Conservation (phyloP, 2,113 vertebrate species). For the Triplophysa tibetana region DNA sequence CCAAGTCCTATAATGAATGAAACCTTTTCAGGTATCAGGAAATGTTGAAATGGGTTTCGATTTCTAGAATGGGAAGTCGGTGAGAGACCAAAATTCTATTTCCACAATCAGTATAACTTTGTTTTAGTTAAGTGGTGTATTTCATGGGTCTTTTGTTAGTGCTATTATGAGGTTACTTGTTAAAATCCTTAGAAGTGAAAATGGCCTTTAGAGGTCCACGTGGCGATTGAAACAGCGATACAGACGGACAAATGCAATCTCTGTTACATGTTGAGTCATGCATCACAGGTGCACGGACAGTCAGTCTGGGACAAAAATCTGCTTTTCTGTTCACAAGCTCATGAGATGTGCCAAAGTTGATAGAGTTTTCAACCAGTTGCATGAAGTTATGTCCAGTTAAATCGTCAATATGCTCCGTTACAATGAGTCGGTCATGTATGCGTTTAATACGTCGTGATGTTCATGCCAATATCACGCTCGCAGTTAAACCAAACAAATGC, state of each 20-base stretch:
- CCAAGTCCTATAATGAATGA: background rate
- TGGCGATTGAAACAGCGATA: background rate
- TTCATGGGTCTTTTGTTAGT: too few species aligned
- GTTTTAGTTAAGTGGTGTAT: too few species aligned
- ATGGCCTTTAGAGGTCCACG: background rate
- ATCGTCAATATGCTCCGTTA: background rate
- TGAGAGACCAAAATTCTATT: too few species aligned
- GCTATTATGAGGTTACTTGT: too few species aligned
- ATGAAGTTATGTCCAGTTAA: background rate
- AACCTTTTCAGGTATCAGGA: background rate
- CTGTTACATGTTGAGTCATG: background rate
- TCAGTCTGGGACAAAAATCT: slow-evolving; percentile 23
- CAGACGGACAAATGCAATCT: background rate
- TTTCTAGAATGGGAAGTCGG: too few species aligned
- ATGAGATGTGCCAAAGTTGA: background rate
- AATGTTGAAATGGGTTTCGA: too few species aligned
- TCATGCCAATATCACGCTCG: background rate
- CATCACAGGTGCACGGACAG: background rate
- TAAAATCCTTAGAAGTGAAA: too few species aligned
- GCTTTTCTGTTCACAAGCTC: slow-evolving; percentile 26
- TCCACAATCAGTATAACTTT: too few species aligned
- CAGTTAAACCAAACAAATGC: background rate
- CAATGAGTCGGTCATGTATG: background rate
- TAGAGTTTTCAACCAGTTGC: background rate
- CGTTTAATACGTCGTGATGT: background rate